phyloP scores from a whole-genome alignment of 2,113 vertebrate genomes.

The Lepidothrix coronata region DNA sequence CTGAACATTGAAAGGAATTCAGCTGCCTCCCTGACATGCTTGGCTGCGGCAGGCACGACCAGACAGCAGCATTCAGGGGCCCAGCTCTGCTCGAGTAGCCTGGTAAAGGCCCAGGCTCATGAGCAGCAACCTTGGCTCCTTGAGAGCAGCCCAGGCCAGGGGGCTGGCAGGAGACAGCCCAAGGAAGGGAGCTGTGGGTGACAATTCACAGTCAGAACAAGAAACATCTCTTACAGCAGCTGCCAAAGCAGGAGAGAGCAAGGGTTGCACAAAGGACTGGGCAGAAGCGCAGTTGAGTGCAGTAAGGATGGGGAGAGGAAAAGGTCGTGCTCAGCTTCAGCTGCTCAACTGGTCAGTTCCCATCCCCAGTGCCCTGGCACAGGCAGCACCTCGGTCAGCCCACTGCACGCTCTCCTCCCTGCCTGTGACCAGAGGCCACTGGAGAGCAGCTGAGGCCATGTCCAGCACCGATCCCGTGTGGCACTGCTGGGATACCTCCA shows the following conservation, averaged over 20 bases:
- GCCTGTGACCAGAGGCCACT: background rate
- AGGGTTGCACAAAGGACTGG: background rate
- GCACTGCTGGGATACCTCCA: accelerated
- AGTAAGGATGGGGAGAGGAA: background rate
- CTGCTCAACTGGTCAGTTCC: background rate
- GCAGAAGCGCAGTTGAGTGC: accelerated
- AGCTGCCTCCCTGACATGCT: accelerated
- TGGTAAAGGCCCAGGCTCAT: background rate
- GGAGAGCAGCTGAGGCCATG: accelerated
- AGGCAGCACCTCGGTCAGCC: background rate
- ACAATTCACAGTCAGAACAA: background rate
- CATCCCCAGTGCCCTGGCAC: accelerated
- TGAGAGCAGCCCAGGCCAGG: accelerated
- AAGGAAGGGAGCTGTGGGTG: background rate
- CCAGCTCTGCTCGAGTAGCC: background rate
- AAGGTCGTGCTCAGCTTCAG: accelerated
- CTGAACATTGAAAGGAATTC: background rate
- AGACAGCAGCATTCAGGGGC: background rate
- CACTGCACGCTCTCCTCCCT: background rate
- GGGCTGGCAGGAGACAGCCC: background rate
- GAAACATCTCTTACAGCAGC: background rate
- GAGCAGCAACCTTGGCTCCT: accelerated
- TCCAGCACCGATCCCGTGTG: background rate
- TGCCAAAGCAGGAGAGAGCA: background rate
- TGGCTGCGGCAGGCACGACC: accelerated